Conservation (phyloP, 2,888 invertebrate species). For the Phania funesta region DNA sequence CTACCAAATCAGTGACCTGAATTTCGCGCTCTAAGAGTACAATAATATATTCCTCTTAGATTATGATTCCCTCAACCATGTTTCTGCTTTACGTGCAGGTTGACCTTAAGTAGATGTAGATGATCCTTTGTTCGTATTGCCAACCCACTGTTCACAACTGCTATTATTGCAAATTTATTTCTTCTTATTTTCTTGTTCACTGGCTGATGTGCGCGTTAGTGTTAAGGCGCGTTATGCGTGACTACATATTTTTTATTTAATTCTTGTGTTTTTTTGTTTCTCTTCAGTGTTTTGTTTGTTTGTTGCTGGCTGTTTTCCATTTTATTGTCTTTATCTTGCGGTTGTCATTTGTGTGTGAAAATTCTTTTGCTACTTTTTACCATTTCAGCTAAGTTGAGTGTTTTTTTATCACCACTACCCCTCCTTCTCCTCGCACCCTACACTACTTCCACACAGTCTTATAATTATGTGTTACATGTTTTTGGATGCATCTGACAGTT, state of each 20-base stretch:
- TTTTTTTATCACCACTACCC: neutral
- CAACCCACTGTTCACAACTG: constrained; percentile 8
- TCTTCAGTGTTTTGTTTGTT: neutral
- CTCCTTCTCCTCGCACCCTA: neutral
- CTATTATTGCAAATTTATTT: constrained; percentile 22
- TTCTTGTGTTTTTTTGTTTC: neutral
- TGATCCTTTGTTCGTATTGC: no score
- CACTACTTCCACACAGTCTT: neutral
- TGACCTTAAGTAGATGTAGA: no score
- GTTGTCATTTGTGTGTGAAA: constrained; percentile 30
- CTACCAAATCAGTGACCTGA: no score
- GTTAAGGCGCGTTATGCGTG: constrained; percentile 47
- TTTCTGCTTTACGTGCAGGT: no score
- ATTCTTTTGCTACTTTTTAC: constrained; percentile 32
- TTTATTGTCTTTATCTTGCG: constrained; percentile 51
- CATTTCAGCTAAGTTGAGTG: constrained; percentile 57
- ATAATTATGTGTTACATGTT: neutral
- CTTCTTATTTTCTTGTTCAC: constrained; percentile 3
- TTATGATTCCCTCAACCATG: no score
- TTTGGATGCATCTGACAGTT: constrained; percentile 74
- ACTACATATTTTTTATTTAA: neutral
- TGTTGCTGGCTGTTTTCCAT: constrained; percentile 26
- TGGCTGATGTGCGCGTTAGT: constrained; percentile 18
- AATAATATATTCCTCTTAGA: no score
- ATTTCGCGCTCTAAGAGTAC: no score